Conservation (phyloP, 1,140 invertebrate genomes). For the Branchinecta lindahli region DNA sequence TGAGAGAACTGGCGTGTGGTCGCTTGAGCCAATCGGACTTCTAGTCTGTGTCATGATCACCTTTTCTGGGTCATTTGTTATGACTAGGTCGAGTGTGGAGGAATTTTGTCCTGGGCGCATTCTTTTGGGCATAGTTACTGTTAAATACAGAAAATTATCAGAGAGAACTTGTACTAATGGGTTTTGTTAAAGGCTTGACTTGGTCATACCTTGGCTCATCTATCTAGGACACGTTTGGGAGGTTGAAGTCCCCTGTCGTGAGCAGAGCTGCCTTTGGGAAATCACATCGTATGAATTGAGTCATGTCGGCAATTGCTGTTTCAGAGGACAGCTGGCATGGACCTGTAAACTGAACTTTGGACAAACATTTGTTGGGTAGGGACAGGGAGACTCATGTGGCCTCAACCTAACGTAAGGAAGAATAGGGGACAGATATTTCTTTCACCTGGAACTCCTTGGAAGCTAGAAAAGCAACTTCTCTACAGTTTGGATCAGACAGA, state of each 20-base stretch:
- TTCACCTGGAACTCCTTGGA: no score
- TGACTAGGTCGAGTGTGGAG: background rate
- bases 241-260: conserved; percentile 5
- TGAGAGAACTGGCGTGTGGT: background rate
- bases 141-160: background rate
- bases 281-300: background rate
- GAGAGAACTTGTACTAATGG: background rate
- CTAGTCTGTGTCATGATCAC: background rate
- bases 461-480: no score
- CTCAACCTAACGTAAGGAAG: no score
- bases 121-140: background rate
- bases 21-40: background rate
- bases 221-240: background rate
- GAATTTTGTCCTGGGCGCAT: background rate
- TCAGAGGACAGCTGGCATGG: conserved; percentile 9
- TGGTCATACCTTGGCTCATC: background rate
- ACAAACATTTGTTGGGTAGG: background rate
- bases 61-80: background rate
- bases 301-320: background rate
- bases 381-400: no score
- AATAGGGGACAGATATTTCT: no score
- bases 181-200: conserved; percentile 2
- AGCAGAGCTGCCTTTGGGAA: conserved; percentile 1
- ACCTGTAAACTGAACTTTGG: background rate
- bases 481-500: no score